phyloP scores from a whole-genome alignment of 2,888 invertebrate species.

The Eupithecia exiguata region DNA sequence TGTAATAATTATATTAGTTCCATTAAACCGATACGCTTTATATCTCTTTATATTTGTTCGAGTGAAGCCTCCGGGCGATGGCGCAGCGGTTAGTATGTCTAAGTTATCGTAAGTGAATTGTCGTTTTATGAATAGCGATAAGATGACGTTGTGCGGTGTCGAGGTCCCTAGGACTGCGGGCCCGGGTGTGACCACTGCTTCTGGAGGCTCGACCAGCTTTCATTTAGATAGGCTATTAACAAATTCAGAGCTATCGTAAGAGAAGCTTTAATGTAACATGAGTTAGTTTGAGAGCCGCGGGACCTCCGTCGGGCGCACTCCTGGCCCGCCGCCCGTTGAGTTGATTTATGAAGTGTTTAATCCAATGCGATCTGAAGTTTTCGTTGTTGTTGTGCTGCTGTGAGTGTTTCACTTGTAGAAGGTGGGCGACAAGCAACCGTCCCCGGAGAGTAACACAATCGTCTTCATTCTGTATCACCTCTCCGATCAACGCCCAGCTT shows the following conservation, averaged over 20 bases:
- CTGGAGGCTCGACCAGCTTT: slow-evolving; percentile 72
- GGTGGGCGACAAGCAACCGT: slow-evolving; percentile 73
- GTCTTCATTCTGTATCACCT: slow-evolving; percentile 70
- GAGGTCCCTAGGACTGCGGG: slow-evolving; percentile 61
- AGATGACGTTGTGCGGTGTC: slow-evolving; percentile 66
- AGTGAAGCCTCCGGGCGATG: slow-evolving; percentile 55
- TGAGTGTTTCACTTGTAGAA: slow-evolving; percentile 43
- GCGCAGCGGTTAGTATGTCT: slow-evolving; percentile 67
- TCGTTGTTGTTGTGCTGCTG: slow-evolving; percentile 30
- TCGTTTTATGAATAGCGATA: slow-evolving; percentile 67
- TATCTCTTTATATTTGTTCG: slow-evolving; percentile 68
- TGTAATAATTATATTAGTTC: slow-evolving; percentile 69
- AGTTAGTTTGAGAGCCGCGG: slow-evolving; percentile 61
- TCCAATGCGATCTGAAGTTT: slow-evolving; percentile 24
- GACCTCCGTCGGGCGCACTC: slow-evolving; percentile 59
- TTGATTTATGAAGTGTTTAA: slow-evolving; percentile 41
- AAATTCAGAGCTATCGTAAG: slow-evolving; percentile 77
- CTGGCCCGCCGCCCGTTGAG: slow-evolving; percentile 54
- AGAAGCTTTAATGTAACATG: slow-evolving; percentile 78
- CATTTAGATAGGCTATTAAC: slow-evolving; percentile 82
- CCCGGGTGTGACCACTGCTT: slow-evolving; percentile 58
- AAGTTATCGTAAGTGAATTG: slow-evolving; percentile 65
- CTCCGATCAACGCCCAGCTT: slow-evolving; percentile 75
- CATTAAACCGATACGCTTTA: slow-evolving; percentile 79
- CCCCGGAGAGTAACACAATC: slow-evolving; percentile 71